These are phyloP conservation scores for Lochmaea crataegi DNA, from an alignment of 2,888 invertebrate genomes.

Conservation along the genomic window DNA sequence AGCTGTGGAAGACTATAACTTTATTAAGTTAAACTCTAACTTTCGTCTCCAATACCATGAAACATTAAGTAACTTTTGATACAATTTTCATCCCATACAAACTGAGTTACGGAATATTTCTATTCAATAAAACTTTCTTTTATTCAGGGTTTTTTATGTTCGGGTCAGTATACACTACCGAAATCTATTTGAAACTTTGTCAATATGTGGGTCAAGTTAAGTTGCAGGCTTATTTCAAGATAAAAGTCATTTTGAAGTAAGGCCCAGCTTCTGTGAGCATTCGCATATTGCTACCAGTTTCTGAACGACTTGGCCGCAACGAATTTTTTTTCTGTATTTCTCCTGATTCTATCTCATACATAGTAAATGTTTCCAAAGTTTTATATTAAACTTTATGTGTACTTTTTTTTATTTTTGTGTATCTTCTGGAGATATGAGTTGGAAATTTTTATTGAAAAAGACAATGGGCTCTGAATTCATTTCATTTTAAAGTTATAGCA, in stretches of 20 bases:
- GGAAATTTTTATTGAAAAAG: background rate
- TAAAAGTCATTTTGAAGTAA: constrained; percentile 27
- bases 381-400: constrained; percentile 4
- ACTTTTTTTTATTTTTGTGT: background rate
- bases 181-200: constrained; percentile 20
- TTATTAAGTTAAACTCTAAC: background rate
- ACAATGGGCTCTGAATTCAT: background rate
- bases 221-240: constrained; percentile 23
- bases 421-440: background rate
- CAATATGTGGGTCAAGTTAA: constrained; percentile 25
- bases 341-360: constrained; percentile 11
- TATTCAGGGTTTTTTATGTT: background rate
- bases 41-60: constrained; percentile 2
- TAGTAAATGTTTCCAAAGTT: constrained; percentile 13
- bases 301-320: background rate
- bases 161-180: constrained; percentile 9
- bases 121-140: background rate
- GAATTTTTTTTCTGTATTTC: constrained; percentile 1
- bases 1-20: background rate
- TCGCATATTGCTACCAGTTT: constrained; percentile 14
- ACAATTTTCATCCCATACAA: background rate
- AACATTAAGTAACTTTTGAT: background rate
- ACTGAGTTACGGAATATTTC: background rate
- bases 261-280: constrained; percentile 3
- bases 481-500: background rate